A percentile compares a stretch with the other conserved stretches of the same genome.
phyloP scores from a whole-genome alignment of 2,888 invertebrate genomes.

The Stratiomys singularior region DNA sequence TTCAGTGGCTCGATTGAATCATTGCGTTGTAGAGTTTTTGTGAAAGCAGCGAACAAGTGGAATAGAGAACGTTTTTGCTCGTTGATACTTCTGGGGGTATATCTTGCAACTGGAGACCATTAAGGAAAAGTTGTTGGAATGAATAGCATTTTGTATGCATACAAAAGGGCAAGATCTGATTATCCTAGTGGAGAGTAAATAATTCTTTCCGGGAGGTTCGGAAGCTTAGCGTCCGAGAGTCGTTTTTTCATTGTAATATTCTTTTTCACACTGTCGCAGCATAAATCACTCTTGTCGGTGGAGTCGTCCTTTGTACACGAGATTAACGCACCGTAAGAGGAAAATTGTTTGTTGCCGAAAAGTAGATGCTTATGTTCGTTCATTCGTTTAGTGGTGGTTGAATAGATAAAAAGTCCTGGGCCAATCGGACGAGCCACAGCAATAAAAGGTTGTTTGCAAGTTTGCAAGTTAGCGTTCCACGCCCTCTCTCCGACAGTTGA shows the following conservation, averaged over 20 bases:
- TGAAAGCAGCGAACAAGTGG: neutral
- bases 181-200: neutral
- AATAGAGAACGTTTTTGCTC: neutral
- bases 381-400: neutral
- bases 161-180: constrained; percentile 12
- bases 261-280: constrained; percentile 19
- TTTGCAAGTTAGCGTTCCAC: no score
- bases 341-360: constrained; percentile 15
- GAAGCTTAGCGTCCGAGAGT: neutral
- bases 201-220: neutral
- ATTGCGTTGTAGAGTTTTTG: neutral
- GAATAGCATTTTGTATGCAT: neutral
- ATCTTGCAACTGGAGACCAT: constrained; percentile 2
- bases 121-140: neutral
- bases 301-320: constrained; percentile 24
- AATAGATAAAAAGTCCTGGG: constrained; percentile 4
- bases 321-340: neutral
- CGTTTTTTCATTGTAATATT: constrained; percentile 15
- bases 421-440: neutral
- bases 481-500: neutral
- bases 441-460: constrained; percentile 29
- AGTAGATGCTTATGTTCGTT: constrained; percentile 30
- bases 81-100: no score
- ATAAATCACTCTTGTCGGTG: constrained; percentile 38
- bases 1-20: constrained; percentile 27